Evolutionary conservation across 2,113 vertebrate genomes (phyloP).

Genomic region (Crocuta crocuta): DNA sequence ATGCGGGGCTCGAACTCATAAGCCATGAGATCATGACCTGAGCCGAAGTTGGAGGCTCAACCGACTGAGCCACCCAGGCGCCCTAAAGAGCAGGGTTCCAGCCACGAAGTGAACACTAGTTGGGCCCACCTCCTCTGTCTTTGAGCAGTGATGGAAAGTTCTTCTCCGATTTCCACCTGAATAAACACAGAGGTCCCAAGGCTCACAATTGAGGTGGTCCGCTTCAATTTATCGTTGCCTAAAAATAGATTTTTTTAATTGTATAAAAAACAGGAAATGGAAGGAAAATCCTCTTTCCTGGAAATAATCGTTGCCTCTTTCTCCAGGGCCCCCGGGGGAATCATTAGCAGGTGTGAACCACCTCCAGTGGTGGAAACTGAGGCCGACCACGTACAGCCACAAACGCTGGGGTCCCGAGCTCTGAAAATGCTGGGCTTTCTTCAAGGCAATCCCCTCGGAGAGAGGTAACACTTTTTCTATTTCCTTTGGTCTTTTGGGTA

Average conservation of each 20-base stretch:
- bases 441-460: not conserved
- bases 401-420: conserved; percentile 22
- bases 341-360: not conserved
- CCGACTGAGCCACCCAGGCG: too few relatives aligned
- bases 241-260: not conserved
- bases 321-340: not conserved
- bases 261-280: not conserved
- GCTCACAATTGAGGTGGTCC: not conserved
- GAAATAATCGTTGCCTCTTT: not conserved
- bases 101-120: not conserved
- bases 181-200: not conserved
- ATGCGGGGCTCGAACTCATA: too few relatives aligned
- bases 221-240: conserved; percentile 32
- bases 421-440: conserved; percentile 48
- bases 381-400: not conserved
- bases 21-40: too few relatives aligned
- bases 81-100: not conserved
- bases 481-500: conserved; percentile 33
- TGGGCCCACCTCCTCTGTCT: not conserved
- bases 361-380: not conserved
- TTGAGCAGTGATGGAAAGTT: conserved; percentile 24
- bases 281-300: not conserved
- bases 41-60: too few relatives aligned
- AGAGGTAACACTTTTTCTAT: conserved; percentile 53
- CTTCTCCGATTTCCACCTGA: not conserved